Conservation (phyloP, 2,113 vertebrate species). For the Pachypanchax playfairii region DNA sequence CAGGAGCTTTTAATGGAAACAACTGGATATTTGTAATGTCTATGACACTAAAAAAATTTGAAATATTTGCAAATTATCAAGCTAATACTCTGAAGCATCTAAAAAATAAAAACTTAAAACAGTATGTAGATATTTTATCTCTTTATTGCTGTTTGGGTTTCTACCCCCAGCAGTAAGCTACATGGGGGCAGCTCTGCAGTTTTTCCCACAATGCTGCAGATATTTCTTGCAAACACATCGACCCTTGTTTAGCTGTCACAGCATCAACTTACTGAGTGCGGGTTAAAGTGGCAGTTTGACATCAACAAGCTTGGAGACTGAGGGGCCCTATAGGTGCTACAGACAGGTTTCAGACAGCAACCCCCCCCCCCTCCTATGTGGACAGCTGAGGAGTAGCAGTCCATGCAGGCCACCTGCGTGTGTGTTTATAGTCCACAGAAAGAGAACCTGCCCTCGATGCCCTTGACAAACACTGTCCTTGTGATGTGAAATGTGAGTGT, state of each 20-base stretch:
- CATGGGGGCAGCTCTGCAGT: background rate
- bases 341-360: constrained; percentile 38
- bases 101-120: too few species aligned
- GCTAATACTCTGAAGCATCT: too few species aligned
- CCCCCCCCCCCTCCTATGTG: background rate
- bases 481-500: constrained; percentile 47
- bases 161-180: background rate
- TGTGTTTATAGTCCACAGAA: constrained; percentile 62
- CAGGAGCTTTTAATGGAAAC: background rate
- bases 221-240: constrained; percentile 13
- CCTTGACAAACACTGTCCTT: constrained; percentile 57
- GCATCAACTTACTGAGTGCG: constrained; percentile 30
- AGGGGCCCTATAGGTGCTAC: constrained; percentile 17
- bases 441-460: constrained; percentile 44
- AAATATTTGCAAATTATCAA: too few species aligned
- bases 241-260: constrained; percentile 30
- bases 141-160: background rate
- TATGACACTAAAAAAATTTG: too few species aligned
- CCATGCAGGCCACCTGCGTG: constrained; percentile 51
- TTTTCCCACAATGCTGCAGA: constrained; percentile 8
- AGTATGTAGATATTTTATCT: too few species aligned
- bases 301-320: background rate
- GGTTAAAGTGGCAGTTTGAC: constrained; percentile 44
- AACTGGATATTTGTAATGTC: background rate
- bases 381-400: constrained; percentile 31